Conservation (phyloP, 2,888 invertebrate genomes). For the Drepanosiphum platanoidis region DNA sequence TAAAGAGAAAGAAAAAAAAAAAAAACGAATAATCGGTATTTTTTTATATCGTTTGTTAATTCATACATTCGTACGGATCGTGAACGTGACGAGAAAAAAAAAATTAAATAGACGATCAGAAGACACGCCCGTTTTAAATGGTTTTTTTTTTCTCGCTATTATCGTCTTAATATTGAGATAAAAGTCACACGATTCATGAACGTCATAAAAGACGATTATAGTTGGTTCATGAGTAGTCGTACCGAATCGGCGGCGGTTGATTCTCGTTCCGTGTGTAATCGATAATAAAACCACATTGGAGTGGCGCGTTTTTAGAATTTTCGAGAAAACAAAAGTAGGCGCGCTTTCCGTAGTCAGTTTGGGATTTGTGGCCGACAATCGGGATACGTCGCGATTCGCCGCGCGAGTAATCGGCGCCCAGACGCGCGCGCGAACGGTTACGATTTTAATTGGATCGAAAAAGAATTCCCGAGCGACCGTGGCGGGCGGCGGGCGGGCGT, state of each 20-base stretch:
- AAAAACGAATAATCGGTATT: conserved; percentile 19
- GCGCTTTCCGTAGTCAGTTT: too few species aligned
- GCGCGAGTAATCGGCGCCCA: too few species aligned
- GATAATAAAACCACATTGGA: neutral
- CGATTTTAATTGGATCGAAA: neutral
- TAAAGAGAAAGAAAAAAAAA: neutral
- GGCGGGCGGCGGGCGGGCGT: neutral
- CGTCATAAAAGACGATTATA: neutral
- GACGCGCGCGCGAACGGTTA: too few species aligned
- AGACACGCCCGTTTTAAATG: neutral
- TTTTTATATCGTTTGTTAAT: neutral
- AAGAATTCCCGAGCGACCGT: conserved; percentile 35
- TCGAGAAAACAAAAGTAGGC: too few species aligned
- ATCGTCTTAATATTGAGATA: too few species aligned
- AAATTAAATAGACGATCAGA: too few species aligned
- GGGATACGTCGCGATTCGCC: too few species aligned
- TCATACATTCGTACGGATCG: neutral
- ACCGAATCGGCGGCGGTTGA: neutral
- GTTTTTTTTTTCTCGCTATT: neutral
- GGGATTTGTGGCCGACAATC: too few species aligned
- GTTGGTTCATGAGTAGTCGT: conserved; percentile 11
- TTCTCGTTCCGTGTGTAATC: neutral
- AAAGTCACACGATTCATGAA: neutral
- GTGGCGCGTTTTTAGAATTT: neutral
- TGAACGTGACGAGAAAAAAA: neutral